Percentiles rank a stretch among this genome's conserved stretches.
Evolutionary conservation across 2,888 invertebrate genomes (phyloP).

Genomic region (Hoplodrina ambigua): DNA sequence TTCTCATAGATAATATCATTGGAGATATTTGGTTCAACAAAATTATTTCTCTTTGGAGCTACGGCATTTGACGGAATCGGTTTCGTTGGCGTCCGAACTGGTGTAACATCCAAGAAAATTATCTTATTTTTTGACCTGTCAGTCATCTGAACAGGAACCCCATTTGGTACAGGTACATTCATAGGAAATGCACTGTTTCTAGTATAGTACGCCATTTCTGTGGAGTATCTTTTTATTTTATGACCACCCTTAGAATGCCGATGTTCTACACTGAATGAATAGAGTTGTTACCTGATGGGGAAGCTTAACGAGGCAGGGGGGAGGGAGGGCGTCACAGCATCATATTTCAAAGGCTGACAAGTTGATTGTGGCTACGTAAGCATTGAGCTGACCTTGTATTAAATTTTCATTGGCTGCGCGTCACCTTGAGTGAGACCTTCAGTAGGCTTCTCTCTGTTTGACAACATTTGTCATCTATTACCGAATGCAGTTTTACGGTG

Average conservation of each 20-base stretch:
- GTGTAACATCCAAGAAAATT: conserved; percentile 84
- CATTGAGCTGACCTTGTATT: conserved; percentile 76
- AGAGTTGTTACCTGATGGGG: conserved; percentile 62
- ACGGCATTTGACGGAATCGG: conserved; percentile 77
- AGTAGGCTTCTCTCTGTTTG: conserved; percentile 39
- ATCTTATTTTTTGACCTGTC: conserved; percentile 77
- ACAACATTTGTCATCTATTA: conserved; percentile 42
- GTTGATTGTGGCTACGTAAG: conserved; percentile 81
- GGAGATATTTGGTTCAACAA: conserved; percentile 76
- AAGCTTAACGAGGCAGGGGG: conserved; percentile 69
- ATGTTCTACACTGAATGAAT: conserved; percentile 66
- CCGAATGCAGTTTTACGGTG: conserved; percentile 28
- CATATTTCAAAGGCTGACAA: conserved; percentile 84
- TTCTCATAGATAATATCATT: conserved; percentile 86
- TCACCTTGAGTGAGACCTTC: conserved; percentile 81
- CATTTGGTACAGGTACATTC: conserved; percentile 77
- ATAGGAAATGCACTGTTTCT: conserved; percentile 75
- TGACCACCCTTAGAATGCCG: conserved; percentile 53
- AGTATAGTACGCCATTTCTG: conserved; percentile 79
- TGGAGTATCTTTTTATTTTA: conserved; percentile 36
- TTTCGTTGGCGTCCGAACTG: conserved; percentile 76
- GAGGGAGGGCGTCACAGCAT: conserved; percentile 63
- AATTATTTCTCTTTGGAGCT: conserved; percentile 78
- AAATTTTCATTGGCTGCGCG: conserved; percentile 80
- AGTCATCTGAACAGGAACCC: conserved; percentile 75